phyloP scores from a whole-genome alignment of 2,888 invertebrate species.

The Hipparchia semele region DNA sequence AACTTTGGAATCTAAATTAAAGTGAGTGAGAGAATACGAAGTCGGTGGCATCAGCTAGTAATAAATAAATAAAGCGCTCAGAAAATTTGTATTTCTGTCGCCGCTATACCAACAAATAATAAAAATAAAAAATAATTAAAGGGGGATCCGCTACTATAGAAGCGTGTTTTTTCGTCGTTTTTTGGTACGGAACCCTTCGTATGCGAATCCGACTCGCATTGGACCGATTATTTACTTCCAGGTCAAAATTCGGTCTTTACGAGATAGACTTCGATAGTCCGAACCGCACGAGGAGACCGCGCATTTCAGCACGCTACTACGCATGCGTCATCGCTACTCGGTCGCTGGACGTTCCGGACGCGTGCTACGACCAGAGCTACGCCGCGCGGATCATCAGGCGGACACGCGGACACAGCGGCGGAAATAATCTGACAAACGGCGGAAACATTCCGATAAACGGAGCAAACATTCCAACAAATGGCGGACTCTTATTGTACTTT shows the following conservation, averaged over 20 bases:
- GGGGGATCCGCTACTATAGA: no score
- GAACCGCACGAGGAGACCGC: constrained; percentile 76
- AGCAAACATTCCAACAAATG: not conserved
- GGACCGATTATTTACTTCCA: constrained; percentile 47
- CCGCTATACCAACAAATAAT: no score
- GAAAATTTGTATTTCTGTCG: no score
- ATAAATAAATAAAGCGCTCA: no score
- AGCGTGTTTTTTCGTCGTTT: no score
- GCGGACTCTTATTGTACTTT: not conserved
- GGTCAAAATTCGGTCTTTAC: constrained; percentile 84
- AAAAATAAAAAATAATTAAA: no score
- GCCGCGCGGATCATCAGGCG: not conserved
- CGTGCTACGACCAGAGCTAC: not conserved
- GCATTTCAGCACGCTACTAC: constrained; percentile 72
- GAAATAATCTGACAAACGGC: not conserved
- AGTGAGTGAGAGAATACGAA: no score
- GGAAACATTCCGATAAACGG: not conserved
- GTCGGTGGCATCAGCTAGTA: no score
- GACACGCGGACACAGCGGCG: not conserved
- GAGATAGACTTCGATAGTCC: constrained; percentile 84
- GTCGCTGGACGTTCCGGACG: constrained; percentile 6
- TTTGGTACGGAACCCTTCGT: no score
- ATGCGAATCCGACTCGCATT: no score
- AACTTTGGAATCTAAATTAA: no score
- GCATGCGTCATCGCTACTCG: constrained; percentile 25